phyloP scores from a whole-genome alignment of 2,888 invertebrate species.

The Ophioninae sp. region DNA sequence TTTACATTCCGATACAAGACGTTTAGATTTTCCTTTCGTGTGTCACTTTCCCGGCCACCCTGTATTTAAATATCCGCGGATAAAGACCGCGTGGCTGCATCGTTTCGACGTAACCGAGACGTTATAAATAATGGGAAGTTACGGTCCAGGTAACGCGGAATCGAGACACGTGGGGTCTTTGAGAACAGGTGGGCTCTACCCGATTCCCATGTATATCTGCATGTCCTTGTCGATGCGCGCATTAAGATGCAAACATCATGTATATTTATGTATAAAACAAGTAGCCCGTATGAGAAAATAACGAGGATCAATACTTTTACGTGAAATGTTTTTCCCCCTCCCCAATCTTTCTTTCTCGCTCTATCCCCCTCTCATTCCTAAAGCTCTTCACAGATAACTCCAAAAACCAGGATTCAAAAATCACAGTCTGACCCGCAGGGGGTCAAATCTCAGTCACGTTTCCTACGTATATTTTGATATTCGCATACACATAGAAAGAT shows the following conservation, averaged over 20 bases:
- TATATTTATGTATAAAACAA: background rate
- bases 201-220: slow-evolving; percentile 20
- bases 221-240: slow-evolving; percentile 53
- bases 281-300: slow-evolving; percentile 32
- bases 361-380: background rate
- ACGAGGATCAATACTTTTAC: slow-evolving; percentile 38
- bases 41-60: background rate
- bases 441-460: slow-evolving; percentile 16
- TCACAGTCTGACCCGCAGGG: slow-evolving; percentile 37
- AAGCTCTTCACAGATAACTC: background rate
- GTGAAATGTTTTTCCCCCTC: slow-evolving; percentile 20
- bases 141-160: slow-evolving; percentile 58
- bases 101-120: slow-evolving; percentile 44
- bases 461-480: slow-evolving; percentile 2
- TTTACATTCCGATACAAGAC: background rate
- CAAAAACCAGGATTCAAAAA: slow-evolving; percentile 49
- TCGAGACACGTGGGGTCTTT: slow-evolving; percentile 53
- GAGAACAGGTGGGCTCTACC: slow-evolving; percentile 59
- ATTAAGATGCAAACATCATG: slow-evolving; percentile 34
- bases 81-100: slow-evolving; percentile 53
- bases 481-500: background rate
- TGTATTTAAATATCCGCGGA: background rate
- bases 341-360: background rate
- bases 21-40: background rate
- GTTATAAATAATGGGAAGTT: slow-evolving; percentile 59